Evolutionary conservation across 2,888 invertebrate genomes (phyloP).

Genomic region (Mimumesa dahlbomi): DNA sequence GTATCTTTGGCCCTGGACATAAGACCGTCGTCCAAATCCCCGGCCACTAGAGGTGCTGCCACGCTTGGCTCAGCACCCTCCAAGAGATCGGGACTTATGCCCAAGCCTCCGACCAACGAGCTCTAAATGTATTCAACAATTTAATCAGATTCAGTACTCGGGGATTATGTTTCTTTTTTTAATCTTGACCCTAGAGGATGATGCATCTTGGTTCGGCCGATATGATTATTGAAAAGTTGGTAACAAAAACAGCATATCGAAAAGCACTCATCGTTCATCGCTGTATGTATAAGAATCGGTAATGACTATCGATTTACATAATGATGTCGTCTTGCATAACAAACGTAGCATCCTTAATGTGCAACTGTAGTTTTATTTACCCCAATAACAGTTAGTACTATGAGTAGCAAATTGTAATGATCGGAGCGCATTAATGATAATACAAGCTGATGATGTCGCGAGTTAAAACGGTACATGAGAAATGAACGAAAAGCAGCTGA

Average conservation of each 20-base stretch:
- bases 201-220: constrained; percentile 24
- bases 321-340: background rate
- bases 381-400: background rate
- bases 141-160: constrained; percentile 42
- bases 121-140: constrained; percentile 74
- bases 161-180: background rate
- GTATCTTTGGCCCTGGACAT: constrained; percentile 94
- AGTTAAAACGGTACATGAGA: constrained; percentile 1
- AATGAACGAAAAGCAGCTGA: constrained; percentile 29
- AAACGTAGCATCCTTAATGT: background rate
- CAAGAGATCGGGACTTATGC: constrained; percentile 78
- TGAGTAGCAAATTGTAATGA: background rate
- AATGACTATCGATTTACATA: no score
- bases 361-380: background rate
- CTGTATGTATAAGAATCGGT: no score
- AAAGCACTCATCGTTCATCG: constrained; percentile 18
- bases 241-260: constrained; percentile 2
- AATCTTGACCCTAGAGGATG: constrained; percentile 32
- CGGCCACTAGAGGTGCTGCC: constrained; percentile 74
- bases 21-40: constrained; percentile 88
- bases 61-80: constrained; percentile 78
- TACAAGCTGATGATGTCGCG: constrained; percentile 12
- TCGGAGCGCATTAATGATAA: background rate
- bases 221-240: constrained; percentile 8
- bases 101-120: constrained; percentile 78